phyloP scores from a whole-genome alignment of 2,888 invertebrate genomes.

The Stomorhina lunata region DNA sequence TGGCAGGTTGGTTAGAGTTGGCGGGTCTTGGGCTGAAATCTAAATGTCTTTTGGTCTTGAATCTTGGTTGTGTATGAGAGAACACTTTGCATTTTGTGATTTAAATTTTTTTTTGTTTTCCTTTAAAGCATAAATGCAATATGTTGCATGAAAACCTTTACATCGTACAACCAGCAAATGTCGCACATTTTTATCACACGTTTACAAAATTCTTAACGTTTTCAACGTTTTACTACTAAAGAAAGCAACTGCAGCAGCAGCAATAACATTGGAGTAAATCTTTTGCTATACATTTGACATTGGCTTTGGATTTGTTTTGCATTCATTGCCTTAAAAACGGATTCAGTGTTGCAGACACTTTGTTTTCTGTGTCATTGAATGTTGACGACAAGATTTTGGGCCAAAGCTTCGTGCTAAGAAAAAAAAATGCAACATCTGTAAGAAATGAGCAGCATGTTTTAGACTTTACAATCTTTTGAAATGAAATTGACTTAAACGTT shows the following conservation, averaged over 20 bases:
- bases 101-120: constrained; percentile 5
- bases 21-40: constrained; percentile 7
- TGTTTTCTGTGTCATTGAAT: constrained; percentile 17
- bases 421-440: constrained; percentile 27
- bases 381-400: constrained; percentile 31
- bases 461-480: constrained; percentile 43
- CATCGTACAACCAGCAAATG: constrained; percentile 70
- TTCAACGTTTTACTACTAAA: constrained; percentile 67
- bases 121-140: constrained; percentile 39
- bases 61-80: neutral
- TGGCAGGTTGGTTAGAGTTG: neutral
- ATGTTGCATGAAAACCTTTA: constrained; percentile 51
- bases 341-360: constrained; percentile 8
- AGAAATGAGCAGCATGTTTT: constrained; percentile 14
- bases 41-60: neutral
- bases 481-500: constrained; percentile 53
- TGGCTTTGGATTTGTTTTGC: constrained; percentile 23
- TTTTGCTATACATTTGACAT: constrained; percentile 16
- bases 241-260: neutral
- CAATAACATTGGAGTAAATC: neutral
- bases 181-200: constrained; percentile 78
- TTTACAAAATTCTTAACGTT: constrained; percentile 76
- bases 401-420: neutral
- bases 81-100: constrained; percentile 61
- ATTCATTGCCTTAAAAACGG: constrained; percentile 6